phyloP scores from a whole-genome alignment of 2,888 invertebrate species.

The Ophion ellenae region DNA sequence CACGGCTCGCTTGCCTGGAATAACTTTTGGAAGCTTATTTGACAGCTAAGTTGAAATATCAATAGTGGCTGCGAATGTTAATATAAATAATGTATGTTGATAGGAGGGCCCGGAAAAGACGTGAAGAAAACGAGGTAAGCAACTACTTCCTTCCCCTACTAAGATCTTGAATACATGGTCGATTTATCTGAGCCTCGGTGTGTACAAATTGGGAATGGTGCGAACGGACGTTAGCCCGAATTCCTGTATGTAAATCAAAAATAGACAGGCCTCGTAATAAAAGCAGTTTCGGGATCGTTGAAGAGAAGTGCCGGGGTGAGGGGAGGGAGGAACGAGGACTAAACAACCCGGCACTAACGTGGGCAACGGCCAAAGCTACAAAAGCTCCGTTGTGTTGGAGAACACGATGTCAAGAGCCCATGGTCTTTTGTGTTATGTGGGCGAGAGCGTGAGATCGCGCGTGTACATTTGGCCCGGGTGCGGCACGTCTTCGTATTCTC shows the following conservation, averaged over 20 bases:
- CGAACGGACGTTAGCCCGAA: constrained; percentile 14
- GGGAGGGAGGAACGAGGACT: no score
- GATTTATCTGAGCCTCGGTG: background rate
- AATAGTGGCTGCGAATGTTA: background rate
- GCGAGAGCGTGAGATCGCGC: background rate
- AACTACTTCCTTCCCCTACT: background rate
- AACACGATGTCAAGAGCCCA: constrained; percentile 15
- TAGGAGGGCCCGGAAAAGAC: background rate
- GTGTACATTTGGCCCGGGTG: constrained; percentile 26
- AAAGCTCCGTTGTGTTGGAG: background rate
- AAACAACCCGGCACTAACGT: no score
- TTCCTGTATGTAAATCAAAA: constrained; percentile 27
- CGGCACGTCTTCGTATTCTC: constrained; percentile 29
- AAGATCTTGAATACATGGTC: background rate
- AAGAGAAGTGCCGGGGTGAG: background rate
- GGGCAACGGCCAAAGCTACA: no score
- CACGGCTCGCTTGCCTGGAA: background rate
- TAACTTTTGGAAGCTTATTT: background rate
- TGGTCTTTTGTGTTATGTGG: constrained; percentile 11
- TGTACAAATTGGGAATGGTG: background rate
- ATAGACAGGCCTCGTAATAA: constrained; percentile 7
- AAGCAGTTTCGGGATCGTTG: constrained; percentile 1
- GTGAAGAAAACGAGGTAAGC: background rate
- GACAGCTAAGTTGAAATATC: background rate
- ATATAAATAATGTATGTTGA: background rate